A percentile compares a stretch with the other conserved stretches of the same genome.
Conservation (phyloP, 1,140 invertebrate genomes). For the Zaprionus lachaisei region DNA sequence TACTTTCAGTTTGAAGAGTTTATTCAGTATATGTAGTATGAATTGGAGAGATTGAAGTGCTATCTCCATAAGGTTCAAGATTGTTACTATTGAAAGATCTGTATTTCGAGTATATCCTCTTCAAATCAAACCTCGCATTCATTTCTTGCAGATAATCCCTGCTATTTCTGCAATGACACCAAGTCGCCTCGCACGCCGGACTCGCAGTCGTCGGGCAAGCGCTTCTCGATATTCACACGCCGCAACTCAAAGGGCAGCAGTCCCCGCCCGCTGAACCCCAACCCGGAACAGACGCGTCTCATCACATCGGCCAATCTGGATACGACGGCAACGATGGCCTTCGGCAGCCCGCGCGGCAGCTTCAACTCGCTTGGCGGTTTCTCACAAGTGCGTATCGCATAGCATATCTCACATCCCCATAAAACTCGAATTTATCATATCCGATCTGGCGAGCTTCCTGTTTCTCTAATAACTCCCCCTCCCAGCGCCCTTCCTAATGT, state of each 20-base stretch:
- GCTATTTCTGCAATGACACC: slow-evolving; percentile 81
- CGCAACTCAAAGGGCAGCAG: slow-evolving; percentile 82
- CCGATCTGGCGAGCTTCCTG: slow-evolving; percentile 64
- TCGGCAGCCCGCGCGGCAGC: slow-evolving; percentile 81
- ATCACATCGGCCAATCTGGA: slow-evolving; percentile 83
- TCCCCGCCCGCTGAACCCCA: slow-evolving; percentile 56
- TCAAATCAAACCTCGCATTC: neutral
- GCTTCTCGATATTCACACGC: slow-evolving; percentile 78
- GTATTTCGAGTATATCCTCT: neutral
- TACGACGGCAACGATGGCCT: slow-evolving; percentile 72
- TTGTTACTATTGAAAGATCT: no score
- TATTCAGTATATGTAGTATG: no score
- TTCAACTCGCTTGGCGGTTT: slow-evolving; percentile 79
- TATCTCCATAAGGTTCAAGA: no score
- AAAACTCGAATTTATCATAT: slow-evolving; percentile 58
- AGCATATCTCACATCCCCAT: slow-evolving; percentile 1
- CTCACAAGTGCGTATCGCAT: slow-evolving; percentile 69
- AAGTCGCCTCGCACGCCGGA: slow-evolving; percentile 83
- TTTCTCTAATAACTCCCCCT: slow-evolving; percentile 45
- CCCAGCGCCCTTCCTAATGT: neutral
- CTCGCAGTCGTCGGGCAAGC: slow-evolving; percentile 73
- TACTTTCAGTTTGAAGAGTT: neutral
- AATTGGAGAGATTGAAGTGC: no score
- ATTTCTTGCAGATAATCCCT: slow-evolving; percentile 75
- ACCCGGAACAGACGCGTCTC: slow-evolving; percentile 79